phyloP scores from a whole-genome alignment of 2,888 invertebrate genomes.

The Pandemis cinnamomeana region DNA sequence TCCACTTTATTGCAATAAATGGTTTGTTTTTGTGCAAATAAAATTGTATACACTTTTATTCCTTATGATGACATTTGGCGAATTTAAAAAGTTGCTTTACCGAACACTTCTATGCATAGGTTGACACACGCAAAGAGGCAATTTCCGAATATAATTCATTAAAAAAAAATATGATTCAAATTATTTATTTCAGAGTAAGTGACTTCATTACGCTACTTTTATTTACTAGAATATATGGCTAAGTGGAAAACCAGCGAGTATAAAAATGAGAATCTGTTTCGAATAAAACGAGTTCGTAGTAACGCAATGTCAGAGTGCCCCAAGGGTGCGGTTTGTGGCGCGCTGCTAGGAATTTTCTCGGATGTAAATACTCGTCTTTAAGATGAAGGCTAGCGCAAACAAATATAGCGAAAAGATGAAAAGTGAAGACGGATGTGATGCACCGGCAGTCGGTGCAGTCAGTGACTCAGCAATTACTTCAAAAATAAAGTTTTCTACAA shows the following conservation, averaged over 20 bases:
- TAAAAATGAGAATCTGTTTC: background rate
- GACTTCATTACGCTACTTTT: too few species aligned
- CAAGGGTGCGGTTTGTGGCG: slow-evolving; percentile 9
- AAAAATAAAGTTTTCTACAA: too few species aligned
- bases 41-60: too few species aligned
- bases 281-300: slow-evolving; percentile 16
- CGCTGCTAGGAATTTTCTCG: slow-evolving; percentile 19
- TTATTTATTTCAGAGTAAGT: too few species aligned
- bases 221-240: background rate
- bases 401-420: slow-evolving; percentile 8
- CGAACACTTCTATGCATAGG: too few species aligned
- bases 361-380: slow-evolving; percentile 19
- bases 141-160: too few species aligned
- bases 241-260: background rate
- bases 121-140: too few species aligned
- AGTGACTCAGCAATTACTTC: background rate
- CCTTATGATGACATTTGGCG: too few species aligned
- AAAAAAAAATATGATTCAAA: too few species aligned
- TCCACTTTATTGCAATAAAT: too few species aligned
- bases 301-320: slow-evolving; percentile 7
- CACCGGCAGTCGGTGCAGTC: background rate
- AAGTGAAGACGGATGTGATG: background rate
- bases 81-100: too few species aligned
- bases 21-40: too few species aligned
- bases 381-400: slow-evolving; percentile 4